Evolutionary conservation across 2,113 vertebrate species (phyloP), one percentile per base, ranked within the genome.

Genomic region (Odontophorus gujanensis): DNA sequence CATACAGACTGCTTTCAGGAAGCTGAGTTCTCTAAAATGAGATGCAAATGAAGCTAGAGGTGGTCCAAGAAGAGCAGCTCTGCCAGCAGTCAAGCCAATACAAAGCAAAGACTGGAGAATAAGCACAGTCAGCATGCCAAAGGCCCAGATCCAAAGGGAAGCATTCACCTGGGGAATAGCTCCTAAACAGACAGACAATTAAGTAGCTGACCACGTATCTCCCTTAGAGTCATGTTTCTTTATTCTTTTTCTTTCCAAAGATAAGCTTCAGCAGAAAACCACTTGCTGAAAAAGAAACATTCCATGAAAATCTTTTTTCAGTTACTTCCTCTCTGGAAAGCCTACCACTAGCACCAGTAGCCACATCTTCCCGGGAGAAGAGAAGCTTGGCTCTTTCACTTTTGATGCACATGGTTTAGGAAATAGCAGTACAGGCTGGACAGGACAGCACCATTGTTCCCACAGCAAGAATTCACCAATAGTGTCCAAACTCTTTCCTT

Each of bases 281-380:
- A 50, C 32, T n/a, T 76, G 4, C n/a, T 13, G 4, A 26, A 75
- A 81, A 91, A 40, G 79, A 80, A 76, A 61, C 24, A 15, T 26
- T 87, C 53, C 36, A 62, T 53, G 20, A 61, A 94, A 69, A 13
- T 4, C 17, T 55, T 40, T 62, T 36, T 6, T 79, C 50, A 72
- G 19, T 40, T 76, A 36, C 36, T 76, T 85, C 26, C 50, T 73
- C 38, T 58, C 43, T 68, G 57, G 58, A 78, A 88, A 86, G 73
- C n/a, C 68, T 45, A 20, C 15, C 45, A 22, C 36, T 42, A 65
- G 12, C 59, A 63, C 47, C 32, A 61, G 68, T 0, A 0, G n/a
- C 19, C 45, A 38, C 1, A 25, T 5, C 5, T 45, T 81, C 65
- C 62, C 10, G 20, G 38, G 3, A 79, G 19, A 73, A 90, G 22